phyloP scores from a whole-genome alignment of 2,888 invertebrate species.

The Cantharis lateralis region DNA sequence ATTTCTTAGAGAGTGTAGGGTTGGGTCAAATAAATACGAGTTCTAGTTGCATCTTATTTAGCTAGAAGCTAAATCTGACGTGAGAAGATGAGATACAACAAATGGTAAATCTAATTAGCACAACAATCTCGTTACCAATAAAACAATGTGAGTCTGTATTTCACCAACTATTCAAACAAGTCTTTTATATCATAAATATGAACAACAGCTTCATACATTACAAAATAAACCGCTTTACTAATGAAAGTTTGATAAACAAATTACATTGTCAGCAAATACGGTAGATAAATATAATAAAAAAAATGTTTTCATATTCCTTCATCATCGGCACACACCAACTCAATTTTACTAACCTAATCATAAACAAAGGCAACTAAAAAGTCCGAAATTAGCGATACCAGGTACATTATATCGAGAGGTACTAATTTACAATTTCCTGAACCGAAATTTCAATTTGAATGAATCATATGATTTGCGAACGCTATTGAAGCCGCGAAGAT shows the following conservation, averaged over 20 bases:
- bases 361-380: background rate
- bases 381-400: background rate
- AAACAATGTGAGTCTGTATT: background rate
- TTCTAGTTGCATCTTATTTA: background rate
- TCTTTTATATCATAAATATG: background rate
- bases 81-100: background rate
- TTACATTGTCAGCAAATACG: background rate
- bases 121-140: background rate
- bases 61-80: background rate
- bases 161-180: background rate
- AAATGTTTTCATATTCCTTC: background rate
- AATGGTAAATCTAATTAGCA: background rate
- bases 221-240: background rate
- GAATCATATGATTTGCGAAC: conserved; percentile 18
- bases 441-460: conserved; percentile 22
- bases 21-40: background rate
- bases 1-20: background rate
- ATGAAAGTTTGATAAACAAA: background rate
- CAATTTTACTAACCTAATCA: background rate
- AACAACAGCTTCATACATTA: background rate
- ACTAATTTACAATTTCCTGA: conserved; percentile 10
- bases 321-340: background rate
- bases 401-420: background rate
- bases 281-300: background rate
- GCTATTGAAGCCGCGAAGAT: conserved; percentile 12